Base-by-base conservation (phyloP, 2,113 vertebrate genomes). In the Dendropsophus ebraccatus region DNA sequence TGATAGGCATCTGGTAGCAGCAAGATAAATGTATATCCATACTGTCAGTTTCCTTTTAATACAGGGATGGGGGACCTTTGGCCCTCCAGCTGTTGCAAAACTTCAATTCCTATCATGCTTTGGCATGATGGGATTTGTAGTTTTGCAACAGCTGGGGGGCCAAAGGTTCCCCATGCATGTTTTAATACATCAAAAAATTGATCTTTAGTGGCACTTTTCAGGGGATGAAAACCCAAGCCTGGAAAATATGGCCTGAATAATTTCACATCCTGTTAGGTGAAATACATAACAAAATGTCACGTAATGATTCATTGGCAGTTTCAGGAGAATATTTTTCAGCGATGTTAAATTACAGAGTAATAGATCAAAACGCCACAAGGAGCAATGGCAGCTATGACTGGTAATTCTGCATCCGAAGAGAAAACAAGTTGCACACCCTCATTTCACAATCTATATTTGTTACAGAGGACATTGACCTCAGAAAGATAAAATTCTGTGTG, bases 181-280 rank as follows among this genome's bases (percentile, higher is more conserved):
- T n/a, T n/a, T 76, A 19, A 74, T 54, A 74, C 28, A 58, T 14
- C 67, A 74, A 83, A n/a, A 84, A 76, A 58, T 62, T 28, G 1
- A 75, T 28, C 19, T 45, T 74, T 60, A 19, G 52, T 74, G 50
- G 69, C 69, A 74, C 52, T 35, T 47, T 28, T 72, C 1, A 56
- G 30, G 12, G 28, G 49, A 0, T 6, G 13, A 32, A 82, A 72
- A 72, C 21, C 23, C 0, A 69, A 72, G 45, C 28, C 8, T 72
- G 81, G 25, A 37, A 52, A 28, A 50, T 52, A 52, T 30, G 28
- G 30, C 25, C 41, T 25, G 37, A 41, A 74, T 74, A 76, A 25
- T 25, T 10, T 73, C 21, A 41, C 37, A 70, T 45, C 2, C 21
- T 47, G 5, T 47, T 13, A 74, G 19, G 11, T 25, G 14, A 14